phyloP scores from a whole-genome alignment of 2,113 vertebrate species.

The Athene cunicularia region DNA sequence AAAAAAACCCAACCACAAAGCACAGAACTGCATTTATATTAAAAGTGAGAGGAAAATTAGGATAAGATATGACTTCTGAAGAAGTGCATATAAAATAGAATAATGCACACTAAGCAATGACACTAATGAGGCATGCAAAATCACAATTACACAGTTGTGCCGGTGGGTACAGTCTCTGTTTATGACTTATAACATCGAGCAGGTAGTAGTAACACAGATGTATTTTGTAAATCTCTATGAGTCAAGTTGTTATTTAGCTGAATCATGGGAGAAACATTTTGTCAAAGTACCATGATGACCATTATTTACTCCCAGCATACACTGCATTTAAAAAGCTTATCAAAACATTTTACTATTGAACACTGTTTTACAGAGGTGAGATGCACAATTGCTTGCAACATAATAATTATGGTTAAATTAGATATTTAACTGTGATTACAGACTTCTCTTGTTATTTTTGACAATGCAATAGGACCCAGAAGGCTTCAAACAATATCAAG shows the following conservation, averaged over 20 bases:
- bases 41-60: background rate
- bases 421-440: background rate
- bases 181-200: background rate
- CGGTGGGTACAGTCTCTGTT: background rate
- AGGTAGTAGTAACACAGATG: background rate
- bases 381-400: background rate
- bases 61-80: background rate
- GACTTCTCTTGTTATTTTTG: background rate
- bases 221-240: background rate
- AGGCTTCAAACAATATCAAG: background rate
- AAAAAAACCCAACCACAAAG: background rate
- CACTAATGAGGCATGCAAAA: slow-evolving; percentile 3
- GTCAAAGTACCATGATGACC: background rate
- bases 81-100: background rate
- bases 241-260: background rate
- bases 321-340: background rate
- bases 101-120: background rate
- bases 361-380: background rate
- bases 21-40: background rate
- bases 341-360: background rate
- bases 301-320: background rate
- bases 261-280: background rate
- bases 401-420: background rate
- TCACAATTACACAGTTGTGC: background rate
- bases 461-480: background rate